Evolutionary conservation across 2,113 vertebrate genomes (phyloP).

Genomic region (Ailuropoda melanoleuca): DNA sequence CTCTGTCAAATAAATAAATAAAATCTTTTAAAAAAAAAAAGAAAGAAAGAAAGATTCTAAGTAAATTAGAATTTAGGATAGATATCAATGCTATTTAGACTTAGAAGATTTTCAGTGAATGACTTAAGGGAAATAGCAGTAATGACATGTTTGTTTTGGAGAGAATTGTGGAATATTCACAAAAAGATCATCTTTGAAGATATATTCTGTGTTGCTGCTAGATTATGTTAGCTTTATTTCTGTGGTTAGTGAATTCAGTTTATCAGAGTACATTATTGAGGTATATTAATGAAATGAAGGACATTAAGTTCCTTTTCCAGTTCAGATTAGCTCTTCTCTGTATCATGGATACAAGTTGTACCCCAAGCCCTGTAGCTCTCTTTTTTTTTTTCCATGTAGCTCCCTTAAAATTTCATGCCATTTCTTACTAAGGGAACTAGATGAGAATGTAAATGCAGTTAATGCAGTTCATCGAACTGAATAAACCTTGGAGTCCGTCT

Average conservation of each 20-base stretch:
- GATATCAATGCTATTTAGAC: not conserved
- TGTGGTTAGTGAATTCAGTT: not conserved
- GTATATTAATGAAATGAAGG: not conserved
- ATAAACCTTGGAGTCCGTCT: not conserved
- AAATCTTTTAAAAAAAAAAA: not conserved
- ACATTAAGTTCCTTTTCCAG: not conserved
- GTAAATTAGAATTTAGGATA: not conserved
- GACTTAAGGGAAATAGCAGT: not conserved
- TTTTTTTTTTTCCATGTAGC: not conserved
- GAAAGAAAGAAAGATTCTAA: not conserved
- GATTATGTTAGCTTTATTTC: conserved; percentile 16
- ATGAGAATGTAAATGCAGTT: not conserved
- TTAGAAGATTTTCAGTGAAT: conserved; percentile 24
- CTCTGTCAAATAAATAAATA: too few relatives aligned
- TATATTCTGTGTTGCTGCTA: not conserved
- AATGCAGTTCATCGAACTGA: not conserved
- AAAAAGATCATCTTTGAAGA: not conserved
- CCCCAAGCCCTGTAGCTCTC: not conserved
- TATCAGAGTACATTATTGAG: not conserved
- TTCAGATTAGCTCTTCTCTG: conserved; percentile 3
- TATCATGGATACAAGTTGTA: not conserved
- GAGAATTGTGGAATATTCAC: conserved; percentile 13
- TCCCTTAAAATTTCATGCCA: conserved; percentile 8
- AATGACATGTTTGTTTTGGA: not conserved
- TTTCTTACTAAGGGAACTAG: conserved; percentile 14